Evolutionary conservation across 2,113 vertebrate genomes (phyloP).

Genomic region (Paracyprichromis sp.): DNA sequence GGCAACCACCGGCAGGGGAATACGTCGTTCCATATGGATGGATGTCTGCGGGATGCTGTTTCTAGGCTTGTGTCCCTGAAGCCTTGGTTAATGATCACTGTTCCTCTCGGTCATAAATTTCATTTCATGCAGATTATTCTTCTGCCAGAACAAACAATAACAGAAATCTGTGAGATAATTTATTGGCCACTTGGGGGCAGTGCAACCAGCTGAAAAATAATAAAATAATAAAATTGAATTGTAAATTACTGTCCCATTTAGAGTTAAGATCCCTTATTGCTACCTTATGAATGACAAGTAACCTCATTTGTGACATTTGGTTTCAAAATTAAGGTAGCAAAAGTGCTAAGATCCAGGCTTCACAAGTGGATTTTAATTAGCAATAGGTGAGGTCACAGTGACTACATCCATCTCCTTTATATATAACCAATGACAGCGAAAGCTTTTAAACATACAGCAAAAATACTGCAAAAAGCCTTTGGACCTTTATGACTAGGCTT

Average conservation of each 20-base stretch:
- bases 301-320: not conserved
- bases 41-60: accelerated
- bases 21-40: not conserved
- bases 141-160: not conserved
- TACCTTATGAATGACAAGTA: not conserved
- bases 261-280: not conserved
- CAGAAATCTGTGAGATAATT: not conserved
- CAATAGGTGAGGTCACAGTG: not conserved
- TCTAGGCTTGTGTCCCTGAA: not conserved
- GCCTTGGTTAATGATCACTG: not conserved
- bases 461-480: not conserved
- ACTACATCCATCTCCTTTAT: not conserved
- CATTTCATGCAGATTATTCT: not conserved
- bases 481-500: not conserved
- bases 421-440: accelerated
- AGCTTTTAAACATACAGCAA: not conserved
- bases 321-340: not conserved
- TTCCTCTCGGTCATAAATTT: not conserved
- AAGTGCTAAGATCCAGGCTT: not conserved
- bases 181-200: not conserved
- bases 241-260: not conserved
- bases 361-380: not conserved
- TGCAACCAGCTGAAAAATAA: not conserved
- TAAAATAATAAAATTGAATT: not conserved
- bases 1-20: not conserved